Percentiles rank a stretch among this genome's conserved stretches.
Conservation (phyloP, 2,113 vertebrate genomes). For the Platysternon megacephalum region DNA sequence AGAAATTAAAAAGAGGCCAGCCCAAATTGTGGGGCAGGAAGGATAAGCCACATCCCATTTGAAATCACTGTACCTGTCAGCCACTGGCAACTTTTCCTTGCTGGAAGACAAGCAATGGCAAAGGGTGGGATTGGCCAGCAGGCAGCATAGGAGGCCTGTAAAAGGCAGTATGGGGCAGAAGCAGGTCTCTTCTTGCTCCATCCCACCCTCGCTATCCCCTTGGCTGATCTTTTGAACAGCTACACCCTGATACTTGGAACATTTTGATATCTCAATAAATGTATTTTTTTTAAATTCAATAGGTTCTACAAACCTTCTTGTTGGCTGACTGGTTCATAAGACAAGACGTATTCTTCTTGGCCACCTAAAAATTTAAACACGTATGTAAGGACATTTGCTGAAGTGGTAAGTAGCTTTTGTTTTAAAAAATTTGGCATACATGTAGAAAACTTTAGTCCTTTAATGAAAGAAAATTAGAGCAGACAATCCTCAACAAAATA, state of each 20-base stretch:
- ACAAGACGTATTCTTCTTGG: slow-evolving; percentile 95
- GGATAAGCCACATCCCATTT: background rate
- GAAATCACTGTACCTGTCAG: background rate
- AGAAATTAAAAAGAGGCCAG: background rate
- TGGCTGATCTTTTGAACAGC: background rate
- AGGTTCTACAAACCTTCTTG: slow-evolving; percentile 90
- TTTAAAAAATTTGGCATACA: background rate
- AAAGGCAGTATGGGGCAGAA: too few relatives aligned
- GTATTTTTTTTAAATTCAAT: background rate
- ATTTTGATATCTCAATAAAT: background rate
- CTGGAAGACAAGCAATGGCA: background rate
- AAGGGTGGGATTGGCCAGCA: background rate
- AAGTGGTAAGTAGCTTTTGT: background rate
- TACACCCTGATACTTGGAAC: background rate
- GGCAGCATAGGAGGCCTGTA: too few relatives aligned
- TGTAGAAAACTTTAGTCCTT: background rate
- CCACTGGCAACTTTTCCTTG: background rate
- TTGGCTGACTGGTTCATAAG: slow-evolving; percentile 94
- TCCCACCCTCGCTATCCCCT: background rate
- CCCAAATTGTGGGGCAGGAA: background rate
- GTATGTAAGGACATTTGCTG: slow-evolving; percentile 49
- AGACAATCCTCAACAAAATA: slow-evolving; percentile 9
- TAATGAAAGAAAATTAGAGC: background rate
- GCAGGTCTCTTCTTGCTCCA: background rate
- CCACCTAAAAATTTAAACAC: slow-evolving; percentile 84